Evolutionary conservation across 2,113 vertebrate species (phyloP).

Genomic region (Cynoglossus semilaevis): DNA sequence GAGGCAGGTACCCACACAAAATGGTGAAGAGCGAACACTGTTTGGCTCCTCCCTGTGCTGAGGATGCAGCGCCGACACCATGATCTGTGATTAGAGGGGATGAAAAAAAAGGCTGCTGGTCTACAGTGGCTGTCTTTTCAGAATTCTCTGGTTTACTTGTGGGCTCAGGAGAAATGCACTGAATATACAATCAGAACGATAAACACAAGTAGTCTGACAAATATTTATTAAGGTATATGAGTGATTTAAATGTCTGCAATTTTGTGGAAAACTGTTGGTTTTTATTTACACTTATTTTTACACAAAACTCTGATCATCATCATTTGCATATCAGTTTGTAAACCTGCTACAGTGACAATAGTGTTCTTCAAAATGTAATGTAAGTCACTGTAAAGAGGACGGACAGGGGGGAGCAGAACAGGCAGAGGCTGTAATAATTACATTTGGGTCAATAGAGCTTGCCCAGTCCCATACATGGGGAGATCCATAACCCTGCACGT

Average conservation of each 20-base stretch:
- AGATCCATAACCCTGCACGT: conserved; percentile 69
- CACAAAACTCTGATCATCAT: too few species aligned
- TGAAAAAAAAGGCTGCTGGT: conserved; percentile 54
- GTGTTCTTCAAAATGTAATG: conserved; percentile 19
- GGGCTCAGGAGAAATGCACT: conserved; percentile 34
- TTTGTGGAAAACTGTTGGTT: too few species aligned
- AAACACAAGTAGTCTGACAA: conserved; percentile 8
- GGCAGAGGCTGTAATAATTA: conserved; percentile 62
- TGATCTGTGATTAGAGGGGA: conserved; percentile 70
- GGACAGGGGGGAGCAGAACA: conserved; percentile 23
- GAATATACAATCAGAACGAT: conserved; percentile 18
- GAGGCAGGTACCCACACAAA: conserved; percentile 75
- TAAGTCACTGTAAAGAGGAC: conserved; percentile 37
- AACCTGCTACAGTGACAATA: background rate
- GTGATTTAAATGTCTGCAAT: too few species aligned
- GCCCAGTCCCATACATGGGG: conserved; percentile 67
- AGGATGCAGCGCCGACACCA: conserved; percentile 68
- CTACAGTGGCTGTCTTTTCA: conserved; percentile 43
- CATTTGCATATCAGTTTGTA: background rate
- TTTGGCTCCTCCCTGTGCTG: conserved; percentile 65
- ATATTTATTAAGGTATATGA: conserved; percentile 2
- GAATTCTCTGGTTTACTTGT: conserved; percentile 48
- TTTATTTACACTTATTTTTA: too few species aligned
- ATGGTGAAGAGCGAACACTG: conserved; percentile 68
- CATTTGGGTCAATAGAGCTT: conserved; percentile 74